Evolutionary conservation across 2,888 invertebrate species (phyloP).

Genomic region (Drosophila peninsularis): DNA sequence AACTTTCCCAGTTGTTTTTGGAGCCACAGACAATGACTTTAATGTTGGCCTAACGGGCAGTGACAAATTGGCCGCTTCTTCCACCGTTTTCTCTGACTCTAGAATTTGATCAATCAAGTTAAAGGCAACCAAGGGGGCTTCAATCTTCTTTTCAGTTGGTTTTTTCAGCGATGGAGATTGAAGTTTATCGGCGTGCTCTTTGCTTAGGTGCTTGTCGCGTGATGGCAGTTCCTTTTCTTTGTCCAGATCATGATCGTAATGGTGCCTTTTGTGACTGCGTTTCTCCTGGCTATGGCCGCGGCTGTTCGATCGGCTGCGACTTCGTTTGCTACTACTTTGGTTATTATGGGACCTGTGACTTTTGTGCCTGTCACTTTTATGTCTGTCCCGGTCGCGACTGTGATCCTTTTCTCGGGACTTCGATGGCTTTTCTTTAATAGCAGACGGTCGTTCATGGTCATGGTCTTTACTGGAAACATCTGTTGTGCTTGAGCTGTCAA

Average conservation of each 20-base stretch:
- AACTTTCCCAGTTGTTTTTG: constrained; percentile 7
- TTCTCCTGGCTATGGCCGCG: constrained; percentile 80
- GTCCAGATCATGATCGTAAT: constrained; percentile 50
- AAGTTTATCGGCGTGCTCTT: constrained; percentile 35
- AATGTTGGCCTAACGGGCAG: constrained; percentile 44
- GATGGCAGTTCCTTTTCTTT: constrained; percentile 50
- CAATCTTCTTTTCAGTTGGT: constrained; percentile 51
- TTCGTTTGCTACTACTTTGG: constrained; percentile 73
- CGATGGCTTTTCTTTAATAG: constrained; percentile 14
- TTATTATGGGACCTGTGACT: constrained; percentile 76
- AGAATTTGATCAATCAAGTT: constrained; percentile 84
- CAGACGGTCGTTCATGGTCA: constrained; percentile 36
- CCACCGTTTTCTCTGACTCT: constrained; percentile 83
- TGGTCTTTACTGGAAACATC: constrained; percentile 42
- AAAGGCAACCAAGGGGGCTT: constrained; percentile 46
- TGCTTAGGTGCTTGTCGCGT: constrained; percentile 35
- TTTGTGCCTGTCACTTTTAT: constrained; percentile 75
- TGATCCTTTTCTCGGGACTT: constrained; percentile 48
- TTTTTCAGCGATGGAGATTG: constrained; percentile 45
- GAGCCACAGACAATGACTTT: constrained; percentile 19
- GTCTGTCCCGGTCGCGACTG: constrained; percentile 70
- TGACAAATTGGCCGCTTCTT: constrained; percentile 82
- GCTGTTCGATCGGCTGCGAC: constrained; percentile 81
- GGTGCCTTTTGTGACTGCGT: constrained; percentile 69
- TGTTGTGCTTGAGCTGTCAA: constrained; percentile 6